Evolutionary conservation across 2,888 invertebrate species (phyloP), one percentile per base, ranked within the genome.

Genomic region (Adelphocoris suturalis): DNA sequence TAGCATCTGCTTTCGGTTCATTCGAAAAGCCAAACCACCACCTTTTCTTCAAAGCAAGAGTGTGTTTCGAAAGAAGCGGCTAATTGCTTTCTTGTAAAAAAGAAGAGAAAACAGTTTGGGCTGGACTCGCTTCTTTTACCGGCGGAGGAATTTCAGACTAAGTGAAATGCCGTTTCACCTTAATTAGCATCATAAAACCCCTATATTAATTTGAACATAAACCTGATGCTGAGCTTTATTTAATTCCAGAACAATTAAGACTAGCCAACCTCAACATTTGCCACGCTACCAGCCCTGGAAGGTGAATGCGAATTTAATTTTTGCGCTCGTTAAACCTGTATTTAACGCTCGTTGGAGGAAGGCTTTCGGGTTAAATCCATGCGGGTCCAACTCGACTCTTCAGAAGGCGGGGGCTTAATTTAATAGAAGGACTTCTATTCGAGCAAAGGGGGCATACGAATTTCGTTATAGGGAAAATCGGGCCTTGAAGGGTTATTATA

Each of bases 1-100:
- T 61, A 85, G 85, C 85, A 85, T 85, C 85, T 57, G 85, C 85
- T 57, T 68, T 47, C 68, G 46, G 80, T 46, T 19, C 46, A 80
- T 37, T 11, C 80, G 80, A 48, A 80, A 80, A 48, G 19, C 48
- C n/a, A 14, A 76, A 27, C 14, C 80, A 19, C 46, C 37, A 11
- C 80, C 19, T 80, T 80, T 80, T 48, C 80, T 23, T 68, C 19
- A 13, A 7, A 27, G 27, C 68, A 23, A 23, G 68, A 68, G 19
- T 48, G 37, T 80, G 80, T 46, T 46, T 80, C 16, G n/a, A 16
- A 14, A 80, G 37, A 12, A n/a, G 7, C 11, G 16, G 28, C 48
- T 80, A 80, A 80, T 80, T 80, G 80, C 80, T 46, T 48, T 47
- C n/a, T 80, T 46, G 80, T 46, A 46, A 78, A 78, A 78, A 78